Conservation (phyloP, 2,113 vertebrate species). For the Thamnophis sirtalis region DNA sequence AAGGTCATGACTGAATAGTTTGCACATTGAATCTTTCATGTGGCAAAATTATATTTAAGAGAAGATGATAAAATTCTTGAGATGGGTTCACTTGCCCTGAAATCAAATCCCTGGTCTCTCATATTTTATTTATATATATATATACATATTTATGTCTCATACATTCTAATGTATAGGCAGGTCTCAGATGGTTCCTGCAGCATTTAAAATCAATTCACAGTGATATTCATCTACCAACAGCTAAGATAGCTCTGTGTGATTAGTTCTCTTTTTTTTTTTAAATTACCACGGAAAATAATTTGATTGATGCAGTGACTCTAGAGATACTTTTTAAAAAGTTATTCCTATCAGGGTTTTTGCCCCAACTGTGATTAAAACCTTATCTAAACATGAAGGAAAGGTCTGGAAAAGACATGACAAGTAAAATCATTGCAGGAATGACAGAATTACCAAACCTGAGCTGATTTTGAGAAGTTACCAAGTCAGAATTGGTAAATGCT, state of each 20-base stretch:
- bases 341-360: not conserved
- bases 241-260: not conserved
- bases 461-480: not conserved
- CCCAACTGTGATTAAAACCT: not conserved
- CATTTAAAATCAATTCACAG: not conserved
- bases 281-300: not conserved
- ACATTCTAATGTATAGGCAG: not conserved
- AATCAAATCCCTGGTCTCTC: not conserved
- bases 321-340: not conserved
- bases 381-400: not conserved
- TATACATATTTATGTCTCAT: not conserved
- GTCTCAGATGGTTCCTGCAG: not conserved
- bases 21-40: not conserved
- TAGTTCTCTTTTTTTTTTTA: not conserved
- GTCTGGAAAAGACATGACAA: not conserved
- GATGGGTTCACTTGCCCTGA: not conserved
- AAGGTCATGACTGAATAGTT: not conserved
- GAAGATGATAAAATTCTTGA: not conserved
- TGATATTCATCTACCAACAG: not conserved
- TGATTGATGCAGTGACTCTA: not conserved
- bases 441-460: not conserved
- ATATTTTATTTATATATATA: not conserved
- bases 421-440: not conserved
- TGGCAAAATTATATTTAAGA: not conserved
- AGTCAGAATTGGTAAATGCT: not conserved